phyloP scores from a whole-genome alignment of 2,113 vertebrate genomes.

The Dasyurus viverrinus region DNA sequence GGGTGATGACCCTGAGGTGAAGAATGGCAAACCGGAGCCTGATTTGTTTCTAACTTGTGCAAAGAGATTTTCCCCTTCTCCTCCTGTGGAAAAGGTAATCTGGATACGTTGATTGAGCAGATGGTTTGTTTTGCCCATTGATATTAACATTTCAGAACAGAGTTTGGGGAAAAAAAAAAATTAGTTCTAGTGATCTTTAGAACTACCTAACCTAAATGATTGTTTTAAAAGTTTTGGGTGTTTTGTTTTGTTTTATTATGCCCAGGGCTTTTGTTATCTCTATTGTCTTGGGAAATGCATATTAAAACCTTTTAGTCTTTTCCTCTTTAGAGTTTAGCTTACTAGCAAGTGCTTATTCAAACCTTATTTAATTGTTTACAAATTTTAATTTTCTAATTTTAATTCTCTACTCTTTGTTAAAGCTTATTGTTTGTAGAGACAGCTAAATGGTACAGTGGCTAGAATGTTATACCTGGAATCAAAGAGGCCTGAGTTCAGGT shows the following conservation, averaged over 20 bases:
- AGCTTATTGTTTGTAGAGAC: too few relatives aligned
- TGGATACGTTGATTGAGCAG: conserved; percentile 41
- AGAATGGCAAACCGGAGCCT: conserved; percentile 88
- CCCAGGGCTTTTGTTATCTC: neutral
- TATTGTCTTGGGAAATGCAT: neutral
- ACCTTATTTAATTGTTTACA: neutral
- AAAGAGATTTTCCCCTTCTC: conserved; percentile 87
- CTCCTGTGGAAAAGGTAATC: conserved; percentile 85
- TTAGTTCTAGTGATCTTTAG: neutral
- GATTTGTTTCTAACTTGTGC: conserved; percentile 93
- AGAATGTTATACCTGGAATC: neutral
- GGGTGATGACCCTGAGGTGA: conserved; percentile 93
- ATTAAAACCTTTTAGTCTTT: neutral
- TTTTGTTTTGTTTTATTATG: neutral
- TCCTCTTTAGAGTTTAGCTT: neutral
- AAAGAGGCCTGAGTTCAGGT: neutral
- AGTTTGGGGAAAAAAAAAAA: neutral
- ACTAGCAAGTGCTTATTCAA: neutral
- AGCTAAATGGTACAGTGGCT: neutral
- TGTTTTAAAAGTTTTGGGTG: neutral
- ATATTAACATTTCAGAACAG: neutral
- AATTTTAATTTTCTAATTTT: neutral
- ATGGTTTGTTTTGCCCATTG: neutral
- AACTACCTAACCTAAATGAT: neutral
- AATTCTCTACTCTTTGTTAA: neutral